Conservation (phyloP, 64 coral and sea anemone genomes). For the Astreopora myriophthalma region DNA sequence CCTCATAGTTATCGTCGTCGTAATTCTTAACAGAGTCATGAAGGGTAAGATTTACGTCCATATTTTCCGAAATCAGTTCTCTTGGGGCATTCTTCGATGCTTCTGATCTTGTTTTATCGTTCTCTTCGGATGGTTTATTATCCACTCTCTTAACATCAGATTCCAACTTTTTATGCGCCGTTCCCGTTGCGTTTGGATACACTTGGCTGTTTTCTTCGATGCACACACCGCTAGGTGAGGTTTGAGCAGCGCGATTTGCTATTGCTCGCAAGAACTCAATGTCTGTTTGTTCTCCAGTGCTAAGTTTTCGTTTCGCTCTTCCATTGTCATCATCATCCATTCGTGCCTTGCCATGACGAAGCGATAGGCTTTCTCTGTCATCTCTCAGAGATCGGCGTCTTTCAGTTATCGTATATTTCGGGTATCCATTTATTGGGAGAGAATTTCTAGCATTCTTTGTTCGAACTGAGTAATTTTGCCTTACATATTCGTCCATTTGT, state of each 20-base stretch:
- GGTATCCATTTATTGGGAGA: not conserved
- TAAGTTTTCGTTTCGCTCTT: not conserved
- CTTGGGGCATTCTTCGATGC: not conserved
- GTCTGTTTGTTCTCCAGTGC: not conserved
- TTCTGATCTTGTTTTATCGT: not conserved
- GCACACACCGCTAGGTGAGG: not conserved
- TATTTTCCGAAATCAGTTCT: not conserved
- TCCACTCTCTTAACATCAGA: not conserved
- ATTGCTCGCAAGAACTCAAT: not conserved
- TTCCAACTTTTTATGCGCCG: not conserved
- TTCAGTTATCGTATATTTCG: not conserved
- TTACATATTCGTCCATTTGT: not conserved
- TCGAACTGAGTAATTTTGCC: not conserved
- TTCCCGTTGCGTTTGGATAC: not conserved
- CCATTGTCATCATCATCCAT: not conserved
- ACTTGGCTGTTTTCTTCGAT: not conserved
- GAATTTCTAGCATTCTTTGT: constrained; percentile 14
- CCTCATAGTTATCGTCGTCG: not conserved
- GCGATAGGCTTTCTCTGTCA: not conserved
- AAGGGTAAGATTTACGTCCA: not conserved
- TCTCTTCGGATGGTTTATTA: not conserved
- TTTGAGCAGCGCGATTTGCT: not conserved
- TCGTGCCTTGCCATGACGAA: not conserved
- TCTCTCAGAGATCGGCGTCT: not conserved
- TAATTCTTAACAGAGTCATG: not conserved